A percentile compares a stretch with the other conserved stretches of the same genome.
Evolutionary conservation across 2,797 vertebrate species (phyloP).

Genomic region (Prionace glauca): DNA sequence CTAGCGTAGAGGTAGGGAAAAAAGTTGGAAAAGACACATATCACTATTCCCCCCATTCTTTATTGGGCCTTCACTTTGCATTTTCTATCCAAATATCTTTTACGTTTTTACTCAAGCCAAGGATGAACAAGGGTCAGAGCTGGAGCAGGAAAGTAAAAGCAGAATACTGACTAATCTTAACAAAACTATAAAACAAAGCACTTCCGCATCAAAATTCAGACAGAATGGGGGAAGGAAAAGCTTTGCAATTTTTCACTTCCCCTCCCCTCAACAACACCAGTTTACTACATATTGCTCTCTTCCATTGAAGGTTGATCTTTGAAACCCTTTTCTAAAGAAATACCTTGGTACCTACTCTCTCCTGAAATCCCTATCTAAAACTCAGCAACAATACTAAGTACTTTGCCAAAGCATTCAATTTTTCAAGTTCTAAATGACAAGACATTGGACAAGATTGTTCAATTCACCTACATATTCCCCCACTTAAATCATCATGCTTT

Average conservation of each 20-base stretch:
- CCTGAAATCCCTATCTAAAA: neutral
- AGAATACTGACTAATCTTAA: neutral
- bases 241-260: neutral
- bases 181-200: neutral
- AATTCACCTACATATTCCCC: no score
- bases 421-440: neutral
- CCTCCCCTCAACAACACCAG: no score
- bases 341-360: neutral
- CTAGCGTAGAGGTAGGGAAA: neutral
- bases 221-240: neutral
- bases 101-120: neutral
- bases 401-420: neutral
- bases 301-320: neutral
- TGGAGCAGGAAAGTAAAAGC: neutral
- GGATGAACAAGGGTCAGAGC: neutral
- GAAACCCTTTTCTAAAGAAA: no score
- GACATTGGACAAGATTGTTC: neutral
- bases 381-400: neutral
- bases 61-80: neutral
- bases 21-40: neutral
- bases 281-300: neutral
- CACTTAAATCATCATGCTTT: neutral
- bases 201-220: neutral
- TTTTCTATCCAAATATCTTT: neutral
- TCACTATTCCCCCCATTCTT: neutral